Evolutionary conservation across 2,113 vertebrate genomes (phyloP).

Genomic region (Leptocoma aspasia): DNA sequence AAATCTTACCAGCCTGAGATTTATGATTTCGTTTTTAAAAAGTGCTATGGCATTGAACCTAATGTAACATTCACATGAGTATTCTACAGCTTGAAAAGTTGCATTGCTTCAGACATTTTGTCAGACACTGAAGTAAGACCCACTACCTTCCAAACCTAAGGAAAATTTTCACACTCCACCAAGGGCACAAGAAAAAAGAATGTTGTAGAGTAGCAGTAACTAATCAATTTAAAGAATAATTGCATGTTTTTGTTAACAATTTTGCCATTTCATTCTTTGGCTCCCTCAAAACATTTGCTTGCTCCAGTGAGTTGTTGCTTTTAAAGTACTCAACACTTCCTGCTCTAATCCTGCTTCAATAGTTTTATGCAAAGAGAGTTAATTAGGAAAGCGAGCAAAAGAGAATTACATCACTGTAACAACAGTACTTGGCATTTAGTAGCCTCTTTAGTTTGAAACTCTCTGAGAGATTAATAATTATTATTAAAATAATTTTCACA

Average conservation of each 20-base stretch:
- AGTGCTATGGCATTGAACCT: not conserved
- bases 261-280: not conserved
- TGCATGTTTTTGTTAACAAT: not conserved
- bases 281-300: not conserved
- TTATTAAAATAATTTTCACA: not conserved
- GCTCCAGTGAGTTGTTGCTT: not conserved
- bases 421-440: conserved; percentile 4
- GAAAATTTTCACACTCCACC: not conserved
- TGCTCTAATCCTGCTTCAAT: not conserved
- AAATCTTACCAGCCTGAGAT: not conserved
- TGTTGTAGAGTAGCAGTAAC: not conserved
- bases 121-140: not conserved
- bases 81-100: not conserved
- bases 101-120: not conserved
- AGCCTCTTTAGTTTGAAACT: not conserved
- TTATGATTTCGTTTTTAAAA: not conserved
- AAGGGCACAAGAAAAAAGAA: not conserved
- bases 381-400: not conserved
- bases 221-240: not conserved
- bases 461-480: not conserved
- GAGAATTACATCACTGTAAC: not conserved
- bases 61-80: not conserved
- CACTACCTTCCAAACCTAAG: not conserved
- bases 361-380: not conserved
- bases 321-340: not conserved